Base-by-base conservation (phyloP, 2,113 vertebrate species). In the Melanotaenia duboulayi region DNA sequence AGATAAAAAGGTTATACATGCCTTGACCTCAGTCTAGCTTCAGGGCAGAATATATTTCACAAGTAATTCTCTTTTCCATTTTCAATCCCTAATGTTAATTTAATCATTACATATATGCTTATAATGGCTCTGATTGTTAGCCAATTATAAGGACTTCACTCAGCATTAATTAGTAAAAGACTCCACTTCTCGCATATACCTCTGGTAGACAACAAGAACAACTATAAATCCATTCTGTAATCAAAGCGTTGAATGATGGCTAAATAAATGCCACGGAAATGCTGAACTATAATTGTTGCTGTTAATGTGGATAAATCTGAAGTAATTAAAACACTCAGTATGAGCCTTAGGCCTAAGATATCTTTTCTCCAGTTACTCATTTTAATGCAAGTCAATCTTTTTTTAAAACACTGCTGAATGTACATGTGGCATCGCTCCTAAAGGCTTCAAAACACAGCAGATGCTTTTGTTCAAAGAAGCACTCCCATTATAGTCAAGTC, bases 261-360 rank as follows among this genome's bases (percentile, higher is more conserved):
- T 86, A 80, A 87, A 88, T 75, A 90, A 90, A 91, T 90, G 85
- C 62, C 86, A 86, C 25, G 66, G 74, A 91, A 90, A 90, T 92
- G 86, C 73, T 86, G 80, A 72, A 75, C 81, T 84, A 79, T 85
- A 80, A 89, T 85, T 82, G 71, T 68, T 85, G 82, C 81, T 52
- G 40, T 64, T 83, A 84, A 82, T 75, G 55, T 61, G 81, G 49
- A 77, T 75, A 63, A 86, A 89, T 86, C 76, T 71, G 67, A 67
- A 72, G 59, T 73, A 71, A 82, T 82, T 86, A 57, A 44, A 22
- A 76, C 74, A 80, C 70, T 76, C 8, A 80, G 78, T 49, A 2
- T 50, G 56, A 81, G 54, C 72, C 68, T 86, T 83, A 79, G 64
- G 66, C 83, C 46, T 64, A 35, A 22, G 74, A 48, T 54, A 65